A percentile compares a stretch with the other conserved stretches of the same genome.
Conservation (phyloP, 2,888 invertebrate genomes). For the Andricus curvator region DNA sequence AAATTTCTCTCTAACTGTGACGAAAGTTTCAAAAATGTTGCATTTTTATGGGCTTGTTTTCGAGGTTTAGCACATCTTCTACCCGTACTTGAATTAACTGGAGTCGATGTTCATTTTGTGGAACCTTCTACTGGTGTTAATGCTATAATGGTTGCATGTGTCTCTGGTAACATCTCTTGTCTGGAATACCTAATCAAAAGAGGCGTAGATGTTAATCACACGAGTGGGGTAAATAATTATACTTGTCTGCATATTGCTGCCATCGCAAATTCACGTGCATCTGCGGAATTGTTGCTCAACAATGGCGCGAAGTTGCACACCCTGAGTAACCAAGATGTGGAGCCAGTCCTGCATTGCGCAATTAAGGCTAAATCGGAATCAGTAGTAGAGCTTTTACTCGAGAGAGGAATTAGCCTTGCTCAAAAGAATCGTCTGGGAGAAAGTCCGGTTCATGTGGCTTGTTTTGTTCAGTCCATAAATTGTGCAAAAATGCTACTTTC, state of each 20-base stretch:
- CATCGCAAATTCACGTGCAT: slow-evolving; percentile 78
- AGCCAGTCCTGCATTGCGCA: slow-evolving; percentile 80
- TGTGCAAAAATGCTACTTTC: slow-evolving; percentile 72
- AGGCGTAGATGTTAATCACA: slow-evolving; percentile 85
- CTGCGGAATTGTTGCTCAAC: slow-evolving; percentile 76
- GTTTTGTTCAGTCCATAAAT: slow-evolving; percentile 71
- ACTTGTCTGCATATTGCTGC: slow-evolving; percentile 80
- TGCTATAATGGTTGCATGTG: slow-evolving; percentile 87
- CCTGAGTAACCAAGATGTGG: slow-evolving; percentile 65
- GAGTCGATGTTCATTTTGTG: slow-evolving; percentile 85
- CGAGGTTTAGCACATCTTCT: slow-evolving; percentile 85
- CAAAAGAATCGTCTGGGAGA: slow-evolving; percentile 76
- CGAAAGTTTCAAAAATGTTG: slow-evolving; percentile 80
- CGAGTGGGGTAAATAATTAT: slow-evolving; percentile 63
- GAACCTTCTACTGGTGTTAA: slow-evolving; percentile 87
- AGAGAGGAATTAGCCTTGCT: slow-evolving; percentile 76
- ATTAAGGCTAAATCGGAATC: slow-evolving; percentile 72
- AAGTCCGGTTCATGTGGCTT: slow-evolving; percentile 80
- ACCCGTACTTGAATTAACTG: slow-evolving; percentile 83
- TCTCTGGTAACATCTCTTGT: slow-evolving; percentile 87
- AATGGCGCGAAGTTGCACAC: slow-evolving; percentile 73
- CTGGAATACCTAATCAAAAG: slow-evolving; percentile 85
- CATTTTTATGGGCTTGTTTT: slow-evolving; percentile 89
- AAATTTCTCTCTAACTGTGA: slow-evolving; percentile 52
- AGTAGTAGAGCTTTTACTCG: slow-evolving; percentile 75